Evolutionary conservation across 2,888 invertebrate species (phyloP).

Genomic region (Synanthedon myopaeformis): DNA sequence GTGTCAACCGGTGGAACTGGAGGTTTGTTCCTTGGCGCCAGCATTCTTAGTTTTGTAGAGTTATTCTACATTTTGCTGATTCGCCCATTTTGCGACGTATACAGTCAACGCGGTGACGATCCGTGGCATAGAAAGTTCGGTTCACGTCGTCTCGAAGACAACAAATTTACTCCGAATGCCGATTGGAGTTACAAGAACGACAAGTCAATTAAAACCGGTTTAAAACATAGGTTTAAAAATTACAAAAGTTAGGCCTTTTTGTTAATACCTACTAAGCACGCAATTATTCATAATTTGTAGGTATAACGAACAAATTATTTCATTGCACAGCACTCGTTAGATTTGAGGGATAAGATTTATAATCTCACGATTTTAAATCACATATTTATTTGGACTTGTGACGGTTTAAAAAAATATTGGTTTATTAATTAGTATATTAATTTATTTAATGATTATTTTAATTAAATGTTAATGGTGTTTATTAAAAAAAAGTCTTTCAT

Average conservation of each 20-base stretch:
- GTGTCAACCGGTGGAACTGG: slow-evolving; percentile 77
- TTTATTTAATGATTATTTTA: no score
- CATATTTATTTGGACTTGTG: no score
- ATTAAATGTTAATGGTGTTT: no score
- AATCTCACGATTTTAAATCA: no score
- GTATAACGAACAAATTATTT: no score
- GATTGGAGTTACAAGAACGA: slow-evolving; percentile 24
- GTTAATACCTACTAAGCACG: no score
- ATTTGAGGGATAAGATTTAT: no score
- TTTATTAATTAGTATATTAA: no score
- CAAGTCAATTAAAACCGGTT: slow-evolving; percentile 1
- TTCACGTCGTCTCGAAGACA: slow-evolving; percentile 36
- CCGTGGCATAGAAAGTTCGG: slow-evolving; percentile 53
- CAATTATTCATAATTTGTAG: no score
- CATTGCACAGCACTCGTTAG: no score
- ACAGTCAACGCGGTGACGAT: slow-evolving; percentile 50
- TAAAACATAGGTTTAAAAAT: neutral
- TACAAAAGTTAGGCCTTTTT: neutral
- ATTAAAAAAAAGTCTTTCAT: no score
- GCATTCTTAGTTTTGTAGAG: slow-evolving; percentile 75
- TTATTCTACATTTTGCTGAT: slow-evolving; percentile 69
- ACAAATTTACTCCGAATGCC: slow-evolving; percentile 35
- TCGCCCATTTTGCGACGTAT: slow-evolving; percentile 57
- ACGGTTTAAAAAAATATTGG: no score
- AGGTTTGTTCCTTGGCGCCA: slow-evolving; percentile 75